Conservation (phyloP, 2,113 vertebrate species). For the Neomonachus schauinslandi region DNA sequence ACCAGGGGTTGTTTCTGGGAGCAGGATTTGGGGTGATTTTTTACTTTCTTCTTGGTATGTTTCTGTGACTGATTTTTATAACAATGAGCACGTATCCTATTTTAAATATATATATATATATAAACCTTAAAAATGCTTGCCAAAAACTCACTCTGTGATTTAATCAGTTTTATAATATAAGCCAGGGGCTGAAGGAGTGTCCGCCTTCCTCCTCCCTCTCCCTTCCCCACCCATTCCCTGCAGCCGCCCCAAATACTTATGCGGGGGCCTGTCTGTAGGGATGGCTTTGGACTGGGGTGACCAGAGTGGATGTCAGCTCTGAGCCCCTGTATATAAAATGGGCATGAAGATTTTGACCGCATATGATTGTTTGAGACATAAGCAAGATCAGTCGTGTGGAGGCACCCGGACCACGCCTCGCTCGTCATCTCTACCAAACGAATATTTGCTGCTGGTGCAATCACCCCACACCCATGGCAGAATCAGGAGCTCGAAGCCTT, state of each 20-base stretch:
- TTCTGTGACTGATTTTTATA: constrained; percentile 8
- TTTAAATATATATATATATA: not conserved
- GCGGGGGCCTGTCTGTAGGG: not conserved
- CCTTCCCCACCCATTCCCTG: not conserved
- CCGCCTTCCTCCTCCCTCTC: not conserved
- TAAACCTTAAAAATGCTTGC: not conserved
- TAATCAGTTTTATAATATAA: not conserved
- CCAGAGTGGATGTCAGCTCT: not conserved
- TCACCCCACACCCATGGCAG: not conserved
- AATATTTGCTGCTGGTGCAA: not conserved
- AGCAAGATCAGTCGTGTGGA: not conserved
- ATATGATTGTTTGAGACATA: not conserved
- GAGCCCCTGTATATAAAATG: too few species aligned
- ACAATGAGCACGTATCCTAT: not conserved
- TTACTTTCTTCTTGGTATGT: constrained; percentile 34
- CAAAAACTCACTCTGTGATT: not conserved
- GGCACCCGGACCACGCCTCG: accelerated
- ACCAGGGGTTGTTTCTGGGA: not conserved
- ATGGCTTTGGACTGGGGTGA: not conserved
- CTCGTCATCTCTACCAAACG: accelerated
- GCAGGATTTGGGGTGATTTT: not conserved
- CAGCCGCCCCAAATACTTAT: not conserved
- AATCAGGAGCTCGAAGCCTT: not conserved
- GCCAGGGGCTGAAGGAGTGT: not conserved
- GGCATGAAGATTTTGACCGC: not conserved